These are phyloP conservation scores for Machaerirhynchus nigripectus DNA, from an alignment of 2,113 vertebrate genomes.

Conservation along the genomic window DNA sequence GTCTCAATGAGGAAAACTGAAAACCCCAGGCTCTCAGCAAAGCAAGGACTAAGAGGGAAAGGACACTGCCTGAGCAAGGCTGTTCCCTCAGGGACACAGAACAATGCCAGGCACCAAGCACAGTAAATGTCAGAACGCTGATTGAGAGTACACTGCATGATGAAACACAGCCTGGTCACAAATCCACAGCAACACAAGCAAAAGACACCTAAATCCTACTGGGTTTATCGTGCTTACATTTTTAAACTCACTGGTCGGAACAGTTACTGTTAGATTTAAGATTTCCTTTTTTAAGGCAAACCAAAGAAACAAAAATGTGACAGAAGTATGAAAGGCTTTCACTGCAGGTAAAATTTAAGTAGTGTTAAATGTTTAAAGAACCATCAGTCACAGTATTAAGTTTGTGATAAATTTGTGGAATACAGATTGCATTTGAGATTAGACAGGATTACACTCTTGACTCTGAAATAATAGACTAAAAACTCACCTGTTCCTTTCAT, in stretches of 20 bases:
- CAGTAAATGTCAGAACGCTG: neutral
- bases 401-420: neutral
- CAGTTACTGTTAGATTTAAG: neutral
- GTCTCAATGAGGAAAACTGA: neutral
- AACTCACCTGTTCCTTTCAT: neutral
- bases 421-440: neutral
- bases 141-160: accelerated
- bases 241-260: neutral
- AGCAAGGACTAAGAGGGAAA: neutral
- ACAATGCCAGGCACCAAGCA: neutral
- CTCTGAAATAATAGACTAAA: neutral
- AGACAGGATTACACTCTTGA: neutral
- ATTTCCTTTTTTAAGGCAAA: neutral
- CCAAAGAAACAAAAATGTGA: neutral
- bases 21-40: neutral
- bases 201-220: neutral
- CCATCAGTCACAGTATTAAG: neutral
- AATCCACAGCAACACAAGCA: neutral
- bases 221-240: neutral
- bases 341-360: neutral
- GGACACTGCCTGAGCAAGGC: neutral
- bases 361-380: neutral
- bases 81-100: neutral
- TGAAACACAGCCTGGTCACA: neutral
- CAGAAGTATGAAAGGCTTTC: neutral